Base-by-base conservation (phyloP, 2,113 vertebrate species). In the Agapornis roseicollis region DNA sequence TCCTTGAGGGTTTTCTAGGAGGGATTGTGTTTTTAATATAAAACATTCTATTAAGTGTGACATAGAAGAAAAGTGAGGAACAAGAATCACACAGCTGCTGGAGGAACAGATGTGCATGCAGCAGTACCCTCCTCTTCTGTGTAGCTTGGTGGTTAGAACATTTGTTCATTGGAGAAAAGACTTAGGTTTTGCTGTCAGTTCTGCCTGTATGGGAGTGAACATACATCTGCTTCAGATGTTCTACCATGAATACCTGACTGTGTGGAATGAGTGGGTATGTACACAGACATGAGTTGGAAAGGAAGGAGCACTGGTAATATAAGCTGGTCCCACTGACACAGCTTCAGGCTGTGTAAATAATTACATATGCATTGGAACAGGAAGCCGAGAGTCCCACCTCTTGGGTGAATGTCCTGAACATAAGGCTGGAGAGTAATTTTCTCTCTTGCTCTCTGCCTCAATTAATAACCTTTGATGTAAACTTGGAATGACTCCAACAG, bases 371-470 rank as follows among this genome's bases (percentile, higher is more conserved):
- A 37, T 17, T 71, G 52, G 23, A 91, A 72, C 4, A 53, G n/a
- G 19, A 46, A 73, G 29, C 23, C 60, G 63, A 17, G 63, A 77
- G 37, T 66, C 46, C 37, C 88, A 80, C 82, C 28, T 91, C 70
- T 73, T 56, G 37, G 35, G 88, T 58, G 53, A 80, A 63, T 70
- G 71, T 83, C 60, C 79, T 80, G 64, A 90, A 78, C 90, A 94
- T 70, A 70, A 84, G 92, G 88, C 76, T 80, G 46, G 55, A 95
- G 72, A 80, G 68, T 55, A n/a, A 86, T 88, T 88, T 85, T 80
- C 82, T 93, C 41, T 83, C 76, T 74, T 33, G 27, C 10, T 83
- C 31, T 88, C 77, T 89, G 46, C 79, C 61, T 81, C 64, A 68
- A 56, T 95, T 92, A 94, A 80, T 81, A 84, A 90, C 23, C 1